Evolutionary conservation across 2,888 invertebrate genomes (phyloP).

Genomic region (Nowickia ferox): DNA sequence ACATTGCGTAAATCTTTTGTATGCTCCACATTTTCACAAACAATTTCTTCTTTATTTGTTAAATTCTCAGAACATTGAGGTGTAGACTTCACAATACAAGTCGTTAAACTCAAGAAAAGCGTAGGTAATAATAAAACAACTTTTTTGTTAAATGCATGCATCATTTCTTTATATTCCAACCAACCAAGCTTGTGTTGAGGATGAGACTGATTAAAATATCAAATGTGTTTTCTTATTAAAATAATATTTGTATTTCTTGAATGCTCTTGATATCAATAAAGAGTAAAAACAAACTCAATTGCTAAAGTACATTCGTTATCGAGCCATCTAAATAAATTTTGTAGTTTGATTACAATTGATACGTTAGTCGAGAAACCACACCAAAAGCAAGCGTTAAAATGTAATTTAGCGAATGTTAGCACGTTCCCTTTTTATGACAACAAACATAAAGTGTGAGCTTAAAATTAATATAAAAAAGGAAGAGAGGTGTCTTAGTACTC

Average conservation of each 20-base stretch:
- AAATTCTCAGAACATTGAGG: slow-evolving; percentile 47
- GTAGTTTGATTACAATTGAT: too few relatives aligned
- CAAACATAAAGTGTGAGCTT: too few relatives aligned
- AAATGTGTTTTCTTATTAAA: neutral
- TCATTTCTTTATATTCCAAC: neutral
- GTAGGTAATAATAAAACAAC: slow-evolving; percentile 14
- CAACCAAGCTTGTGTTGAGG: neutral
- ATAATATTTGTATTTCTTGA: neutral
- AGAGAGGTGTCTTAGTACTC: too few relatives aligned
- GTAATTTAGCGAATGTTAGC: too few relatives aligned
- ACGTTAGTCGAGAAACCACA: too few relatives aligned
- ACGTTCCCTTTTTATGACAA: too few relatives aligned
- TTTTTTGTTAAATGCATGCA: neutral
- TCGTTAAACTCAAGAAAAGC: neutral
- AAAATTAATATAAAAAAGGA: too few relatives aligned
- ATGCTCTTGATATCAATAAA: neutral
- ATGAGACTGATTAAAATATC: slow-evolving; percentile 19
- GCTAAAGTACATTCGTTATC: too few relatives aligned
- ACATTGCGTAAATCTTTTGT: slow-evolving; percentile 72
- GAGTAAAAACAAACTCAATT: neutral
- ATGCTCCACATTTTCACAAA: slow-evolving; percentile 74
- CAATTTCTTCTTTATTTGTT: slow-evolving; percentile 21
- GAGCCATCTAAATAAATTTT: too few relatives aligned
- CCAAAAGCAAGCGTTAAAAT: too few relatives aligned
- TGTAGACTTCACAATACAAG: neutral